Base-by-base conservation (phyloP, 1,140 invertebrate genomes). In the Ruditapes philippinarum region DNA sequence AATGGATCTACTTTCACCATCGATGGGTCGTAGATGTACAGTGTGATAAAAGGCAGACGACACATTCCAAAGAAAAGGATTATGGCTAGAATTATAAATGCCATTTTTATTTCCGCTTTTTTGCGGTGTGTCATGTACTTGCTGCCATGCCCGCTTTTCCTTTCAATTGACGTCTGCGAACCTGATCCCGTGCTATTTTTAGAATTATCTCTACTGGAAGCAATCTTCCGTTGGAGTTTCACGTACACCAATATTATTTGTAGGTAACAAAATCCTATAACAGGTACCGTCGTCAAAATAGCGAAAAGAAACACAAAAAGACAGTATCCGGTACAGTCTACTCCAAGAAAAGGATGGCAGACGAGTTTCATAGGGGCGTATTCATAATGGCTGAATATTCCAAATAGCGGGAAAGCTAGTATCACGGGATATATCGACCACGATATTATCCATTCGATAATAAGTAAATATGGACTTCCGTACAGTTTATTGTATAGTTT, bases 1-100 rank as follows among this genome's bases (percentile, higher is more conserved):
- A 89, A 33, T 9, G 78, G 78, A 79, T 83, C 70, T 31, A 83
- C 79, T 60, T 76, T 89, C 12, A 49, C 57, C 60, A 89, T 76
- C n/a, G 87, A 80, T 0, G 87, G 79, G 49, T 89, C 87, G 19
- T 82, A 89, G 22, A 89, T 82, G 79, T 89, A 89, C 22, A 89
- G 42, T 22, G 42, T n/a, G 19, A 89, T 74, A 57, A 89, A 89
- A 1, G 87, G 87, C n/a, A 89, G 42, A 74, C 87, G 78, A 62
- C 60, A 82, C 17, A 31, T 51, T 4, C 78, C 54, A 62, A 89
- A 89, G 33, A 80, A 42, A 3, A 83, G 31, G 31, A 89, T 82
- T 12, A 89, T 68, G 22, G 79, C 65, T 31, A 89, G 33, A 82
- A 89, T 89, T n/a, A 70, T 82, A 38, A 89, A 82, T 5, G 87